Evolutionary conservation across 2,113 vertebrate genomes (phyloP).

Genomic region (Pungitius pungitius): DNA sequence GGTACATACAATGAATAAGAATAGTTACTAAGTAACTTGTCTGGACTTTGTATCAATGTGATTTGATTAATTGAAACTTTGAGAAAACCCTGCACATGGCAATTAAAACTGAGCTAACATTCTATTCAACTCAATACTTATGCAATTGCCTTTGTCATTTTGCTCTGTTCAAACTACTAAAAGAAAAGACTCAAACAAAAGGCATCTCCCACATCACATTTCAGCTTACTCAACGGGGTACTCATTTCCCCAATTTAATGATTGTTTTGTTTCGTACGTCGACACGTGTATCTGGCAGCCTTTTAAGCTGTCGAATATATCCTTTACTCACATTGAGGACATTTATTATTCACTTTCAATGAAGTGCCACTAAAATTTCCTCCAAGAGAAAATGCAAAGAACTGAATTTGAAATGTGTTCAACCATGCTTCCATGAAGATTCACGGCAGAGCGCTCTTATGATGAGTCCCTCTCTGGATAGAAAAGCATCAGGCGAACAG

Average conservation of each 20-base stretch:
- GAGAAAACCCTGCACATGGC: neutral
- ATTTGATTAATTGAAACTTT: neutral
- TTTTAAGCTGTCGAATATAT: neutral
- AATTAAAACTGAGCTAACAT: neutral
- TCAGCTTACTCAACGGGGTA: neutral
- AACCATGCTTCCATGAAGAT: conserved; percentile 18
- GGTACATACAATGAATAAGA: neutral
- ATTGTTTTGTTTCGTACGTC: neutral
- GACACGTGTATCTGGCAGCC: neutral
- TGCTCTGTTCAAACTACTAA: neutral
- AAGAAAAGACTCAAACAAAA: neutral
- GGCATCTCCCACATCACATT: neutral
- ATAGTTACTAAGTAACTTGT: neutral
- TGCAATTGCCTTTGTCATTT: neutral
- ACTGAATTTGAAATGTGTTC: neutral
- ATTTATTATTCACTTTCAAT: conserved; percentile 1
- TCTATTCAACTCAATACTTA: neutral
- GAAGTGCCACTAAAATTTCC: neutral
- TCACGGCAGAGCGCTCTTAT: conserved; percentile 2
- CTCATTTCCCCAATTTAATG: neutral
- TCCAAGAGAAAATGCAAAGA: conserved; percentile 1
- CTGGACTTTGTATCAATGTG: neutral
- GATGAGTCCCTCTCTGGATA: neutral
- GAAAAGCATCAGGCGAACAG: neutral
- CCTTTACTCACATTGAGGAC: neutral